Base-by-base conservation (phyloP, 2,113 vertebrate genomes). In the Conger conger region DNA sequence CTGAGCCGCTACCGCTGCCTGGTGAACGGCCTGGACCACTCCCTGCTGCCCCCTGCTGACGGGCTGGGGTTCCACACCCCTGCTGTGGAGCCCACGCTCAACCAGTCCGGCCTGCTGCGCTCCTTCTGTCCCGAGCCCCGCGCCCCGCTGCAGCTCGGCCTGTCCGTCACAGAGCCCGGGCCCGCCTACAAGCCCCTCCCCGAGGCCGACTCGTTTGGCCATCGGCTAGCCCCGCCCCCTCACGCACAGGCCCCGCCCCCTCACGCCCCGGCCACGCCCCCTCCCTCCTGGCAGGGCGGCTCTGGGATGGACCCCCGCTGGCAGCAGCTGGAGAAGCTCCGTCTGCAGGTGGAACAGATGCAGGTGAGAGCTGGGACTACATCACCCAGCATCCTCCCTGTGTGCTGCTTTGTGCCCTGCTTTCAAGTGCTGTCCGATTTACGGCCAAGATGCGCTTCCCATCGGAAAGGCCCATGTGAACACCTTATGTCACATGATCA, bases 281-380 rank as follows among this genome's bases (percentile, higher is more conserved):
- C 93, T 77, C 96, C 92, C 86, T 88, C 90, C 1, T 95, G 97
- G 93, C 5, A 91, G 7, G 94, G 93, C 81, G 84, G 89, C 0
- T 93, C 94, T 18, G 93, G 93, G 45, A 95, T 95, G 0, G 95
- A 94, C 0, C 81, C 91, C 4, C 18, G 92, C 83, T 90, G 90
- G 81, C 93, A 95, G 88, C 96, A 97, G 87, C 93, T 97, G 89
- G 98, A 99, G 40, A 96, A 92, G 86, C 92, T 98, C 85, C 92
- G 93, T 1, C 79, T 97, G 89, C 97, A 97, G 88, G 90, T 99
- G 92, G 97, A 99, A 87, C 97, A 99, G 90, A 97, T 99, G 95
- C 97, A 99, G 97, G 98, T 97, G 93, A 89, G 92, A 38, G 45
- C 45, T 13, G 45, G 45, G 45, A 50, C 45, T 50, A 50, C 45